Base-by-base conservation (phyloP, 2,888 invertebrate genomes). In the Platerodrilus igneus region DNA sequence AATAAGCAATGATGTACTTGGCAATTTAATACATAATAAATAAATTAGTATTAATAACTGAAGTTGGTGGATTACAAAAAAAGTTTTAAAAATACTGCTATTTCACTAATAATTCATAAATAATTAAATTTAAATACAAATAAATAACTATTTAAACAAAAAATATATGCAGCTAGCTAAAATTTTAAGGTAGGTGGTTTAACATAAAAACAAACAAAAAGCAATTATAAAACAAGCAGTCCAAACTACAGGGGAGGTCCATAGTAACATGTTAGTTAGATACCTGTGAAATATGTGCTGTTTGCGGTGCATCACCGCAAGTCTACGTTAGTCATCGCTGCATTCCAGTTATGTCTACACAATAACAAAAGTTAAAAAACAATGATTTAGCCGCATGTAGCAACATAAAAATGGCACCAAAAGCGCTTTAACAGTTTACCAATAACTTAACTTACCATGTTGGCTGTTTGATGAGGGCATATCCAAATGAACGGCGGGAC, bases 281-380 rank as follows among this genome's bases (percentile, higher is more conserved):
- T 67, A 68, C 67, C 66, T 67, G 65, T 67, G 63, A 58, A 63
- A 60, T 59, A 55, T 55, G 57, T 52, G 61, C 57, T 61, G 60
- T 60, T n/a, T 63, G 65, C 60, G 63, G 60, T 58, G 72, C 71
- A 67, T 67, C 71, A 72, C 73, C 74, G 73, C 71, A 72, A 70
- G 71, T 72, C 72, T 75, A 73, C 72, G 73, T 75, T 75, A 75
- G 75, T 76, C 76, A 76, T 76, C 75, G 76, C 69, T 75, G 75
- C 71, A 70, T 70, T 69, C 74, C 74, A 68, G 73, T 68, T 68
- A 74, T 69, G 70, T 74, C 74, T 74, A 69, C 67, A 71, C 63
- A 50, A 47, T 47, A n/a, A 51, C 50, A 52, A 47, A 32, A 21
- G 27, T 37, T 23, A 10, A 11, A 31, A n/a, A 25, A 10, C 3